Evolutionary conservation across 2,888 invertebrate genomes (phyloP).

Genomic region (Diaprepes abbreviatus): DNA sequence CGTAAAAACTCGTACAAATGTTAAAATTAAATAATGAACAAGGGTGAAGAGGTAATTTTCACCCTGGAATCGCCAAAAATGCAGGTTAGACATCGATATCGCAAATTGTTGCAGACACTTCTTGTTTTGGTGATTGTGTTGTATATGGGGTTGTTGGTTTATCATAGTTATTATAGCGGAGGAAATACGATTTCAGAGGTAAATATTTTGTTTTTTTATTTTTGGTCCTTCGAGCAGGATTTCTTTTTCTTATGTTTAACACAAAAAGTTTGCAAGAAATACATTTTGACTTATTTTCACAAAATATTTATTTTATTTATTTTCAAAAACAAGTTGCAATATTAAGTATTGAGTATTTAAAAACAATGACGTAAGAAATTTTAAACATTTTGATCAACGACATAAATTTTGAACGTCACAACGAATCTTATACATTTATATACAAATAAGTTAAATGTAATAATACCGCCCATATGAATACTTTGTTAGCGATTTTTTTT

Average conservation of each 20-base stretch:
- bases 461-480: too few species aligned
- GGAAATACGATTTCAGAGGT: constrained; percentile 53
- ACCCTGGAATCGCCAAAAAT: constrained; percentile 57
- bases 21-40: constrained; percentile 53
- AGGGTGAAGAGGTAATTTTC: constrained; percentile 60
- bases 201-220: constrained; percentile 14
- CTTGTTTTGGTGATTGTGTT: constrained; percentile 61
- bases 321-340: too few species aligned
- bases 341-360: too few species aligned
- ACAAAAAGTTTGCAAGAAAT: too few species aligned
- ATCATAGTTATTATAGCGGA: constrained; percentile 63
- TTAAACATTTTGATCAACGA: too few species aligned
- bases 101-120: constrained; percentile 63
- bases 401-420: too few species aligned
- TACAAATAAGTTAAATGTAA: too few species aligned
- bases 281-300: too few species aligned
- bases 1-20: constrained; percentile 16
- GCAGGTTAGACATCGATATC: constrained; percentile 61
- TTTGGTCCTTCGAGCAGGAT: neutral
- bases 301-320: too few species aligned
- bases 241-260: neutral
- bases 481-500: too few species aligned
- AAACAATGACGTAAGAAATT: too few species aligned
- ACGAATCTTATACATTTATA: too few species aligned
- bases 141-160: constrained; percentile 63